Percentiles rank a stretch among this genome's conserved stretches.
Evolutionary conservation across 2,113 vertebrate species (phyloP).

Genomic region (Saccopteryx bilineata): DNA sequence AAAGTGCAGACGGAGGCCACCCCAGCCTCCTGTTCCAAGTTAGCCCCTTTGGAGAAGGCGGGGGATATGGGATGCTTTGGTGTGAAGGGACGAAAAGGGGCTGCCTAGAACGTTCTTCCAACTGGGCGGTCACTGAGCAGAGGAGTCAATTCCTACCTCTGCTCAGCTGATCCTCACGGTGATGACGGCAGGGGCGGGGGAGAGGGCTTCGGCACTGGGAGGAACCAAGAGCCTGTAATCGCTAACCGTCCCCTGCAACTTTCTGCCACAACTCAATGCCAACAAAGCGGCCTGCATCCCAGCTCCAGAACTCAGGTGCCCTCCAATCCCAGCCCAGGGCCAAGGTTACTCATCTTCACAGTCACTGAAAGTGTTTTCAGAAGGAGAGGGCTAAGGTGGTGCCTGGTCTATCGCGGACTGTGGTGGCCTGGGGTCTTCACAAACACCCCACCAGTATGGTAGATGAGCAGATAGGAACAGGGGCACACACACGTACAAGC

Average conservation of each 20-base stretch:
- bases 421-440: background rate
- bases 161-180: background rate
- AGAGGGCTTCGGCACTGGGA: background rate
- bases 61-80: background rate
- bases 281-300: background rate
- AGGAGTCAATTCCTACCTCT: too few relatives aligned
- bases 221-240: background rate
- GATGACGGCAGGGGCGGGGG: rapidly evolving
- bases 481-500: rapidly evolving
- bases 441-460: background rate
- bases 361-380: background rate
- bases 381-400: background rate
- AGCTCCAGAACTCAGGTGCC: background rate
- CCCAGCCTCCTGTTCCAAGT: background rate
- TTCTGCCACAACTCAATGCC: background rate
- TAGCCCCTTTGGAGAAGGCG: background rate
- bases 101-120: background rate
- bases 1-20: background rate
- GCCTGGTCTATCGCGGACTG: background rate
- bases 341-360: background rate
- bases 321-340: background rate
- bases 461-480: background rate
- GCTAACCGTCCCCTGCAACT: background rate
- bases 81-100: background rate
- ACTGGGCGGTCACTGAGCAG: background rate